Percentiles rank a stretch among this genome's conserved stretches.
phyloP scores from a whole-genome alignment of 1,140 invertebrate genomes.

The Heterodera schachtii region DNA sequence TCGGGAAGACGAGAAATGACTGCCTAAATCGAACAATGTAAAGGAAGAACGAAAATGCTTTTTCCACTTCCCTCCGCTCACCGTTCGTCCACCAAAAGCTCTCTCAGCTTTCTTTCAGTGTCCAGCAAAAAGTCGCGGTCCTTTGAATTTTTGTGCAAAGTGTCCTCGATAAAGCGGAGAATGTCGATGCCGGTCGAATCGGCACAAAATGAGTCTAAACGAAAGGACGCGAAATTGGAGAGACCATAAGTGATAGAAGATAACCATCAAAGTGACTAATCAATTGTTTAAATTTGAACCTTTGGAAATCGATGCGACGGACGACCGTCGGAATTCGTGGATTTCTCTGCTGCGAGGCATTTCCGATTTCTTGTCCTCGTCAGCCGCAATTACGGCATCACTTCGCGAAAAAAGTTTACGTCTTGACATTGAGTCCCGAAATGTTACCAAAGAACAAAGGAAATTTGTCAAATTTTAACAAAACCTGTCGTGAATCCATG shows the following conservation, averaged over 20 bases:
- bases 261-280: too few relatives aligned
- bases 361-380: constrained; percentile 23
- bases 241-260: neutral
- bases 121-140: constrained; percentile 39
- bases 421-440: constrained; percentile 17
- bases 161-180: constrained; percentile 32
- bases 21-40: constrained; percentile 1
- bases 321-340: constrained; percentile 14
- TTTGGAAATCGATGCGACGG: constrained; percentile 9
- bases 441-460: neutral
- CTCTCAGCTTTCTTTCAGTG: constrained; percentile 33
- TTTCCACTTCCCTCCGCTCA: neutral
- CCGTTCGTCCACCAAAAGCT: constrained; percentile 40
- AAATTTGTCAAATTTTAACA: neutral
- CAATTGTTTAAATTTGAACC: neutral
- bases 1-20: constrained; percentile 27
- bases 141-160: constrained; percentile 44
- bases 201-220: constrained; percentile 37
- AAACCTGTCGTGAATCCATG: constrained; percentile 7
- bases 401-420: constrained; percentile 17
- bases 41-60: too few relatives aligned
- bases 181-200: constrained; percentile 43
- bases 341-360: neutral
- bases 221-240: neutral
- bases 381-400: constrained; percentile 14